Percentiles rank a stretch among this genome's conserved stretches.
Conservation (phyloP, 2,797 vertebrate genomes). For the Sphaeramia orbicularis region DNA sequence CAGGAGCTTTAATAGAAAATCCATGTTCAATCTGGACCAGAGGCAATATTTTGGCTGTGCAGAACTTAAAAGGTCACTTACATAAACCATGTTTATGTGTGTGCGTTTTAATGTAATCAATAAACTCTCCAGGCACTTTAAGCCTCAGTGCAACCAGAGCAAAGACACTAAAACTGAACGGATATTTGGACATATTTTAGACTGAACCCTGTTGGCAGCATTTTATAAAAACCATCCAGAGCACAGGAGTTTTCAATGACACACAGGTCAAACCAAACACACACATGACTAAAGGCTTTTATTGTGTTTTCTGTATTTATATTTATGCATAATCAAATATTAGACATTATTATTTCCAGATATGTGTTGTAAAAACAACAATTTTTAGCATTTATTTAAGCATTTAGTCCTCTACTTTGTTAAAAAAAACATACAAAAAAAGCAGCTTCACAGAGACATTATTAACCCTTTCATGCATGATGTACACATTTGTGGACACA, state of each 20-base stretch:
- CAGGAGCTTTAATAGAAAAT: background rate
- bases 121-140: slow-evolving; percentile 42
- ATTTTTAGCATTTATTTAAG: too few relatives aligned
- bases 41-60: slow-evolving; percentile 7
- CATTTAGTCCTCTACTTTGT: too few relatives aligned
- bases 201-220: background rate
- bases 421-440: too few relatives aligned
- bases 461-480: too few relatives aligned
- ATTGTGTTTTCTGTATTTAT: too few relatives aligned
- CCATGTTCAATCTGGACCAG: background rate
- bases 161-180: slow-evolving; percentile 17
- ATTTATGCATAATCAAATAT: too few relatives aligned
- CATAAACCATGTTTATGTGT: slow-evolving; percentile 23
- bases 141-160: slow-evolving; percentile 11
- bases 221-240: background rate
- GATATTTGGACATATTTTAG: slow-evolving; percentile 11
- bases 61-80: slow-evolving; percentile 46
- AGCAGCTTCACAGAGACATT: too few relatives aligned
- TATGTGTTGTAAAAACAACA: too few relatives aligned
- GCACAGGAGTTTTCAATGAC: slow-evolving; percentile 10
- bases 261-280: background rate
- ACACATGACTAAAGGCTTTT: slow-evolving; percentile 1
- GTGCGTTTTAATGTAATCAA: slow-evolving; percentile 51
- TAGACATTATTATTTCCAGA: too few relatives aligned
- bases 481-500: too few relatives aligned